These are phyloP conservation scores for Leuctra nigra DNA, from an alignment of 2,888 invertebrate species.

Conservation along the genomic window DNA sequence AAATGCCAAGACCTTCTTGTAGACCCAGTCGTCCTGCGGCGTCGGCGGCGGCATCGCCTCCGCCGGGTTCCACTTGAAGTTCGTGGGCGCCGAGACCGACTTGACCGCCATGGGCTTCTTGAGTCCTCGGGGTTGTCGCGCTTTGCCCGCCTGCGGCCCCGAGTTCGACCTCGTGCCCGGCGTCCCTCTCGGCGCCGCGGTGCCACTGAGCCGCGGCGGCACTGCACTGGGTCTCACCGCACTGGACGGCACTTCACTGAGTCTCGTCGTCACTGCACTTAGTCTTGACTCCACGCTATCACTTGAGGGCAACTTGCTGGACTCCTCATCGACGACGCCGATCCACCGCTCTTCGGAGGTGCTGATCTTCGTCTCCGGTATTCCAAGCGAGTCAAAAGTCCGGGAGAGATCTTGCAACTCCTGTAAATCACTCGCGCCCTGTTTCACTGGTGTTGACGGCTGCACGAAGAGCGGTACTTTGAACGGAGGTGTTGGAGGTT, in stretches of 20 bases:
- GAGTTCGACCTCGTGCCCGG: not conserved
- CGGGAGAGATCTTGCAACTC: conserved; percentile 5
- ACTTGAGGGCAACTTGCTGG: not conserved
- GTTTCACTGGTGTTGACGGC: conserved; percentile 5
- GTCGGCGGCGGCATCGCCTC: not conserved
- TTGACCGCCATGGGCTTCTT: not conserved
- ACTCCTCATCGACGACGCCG: not conserved
- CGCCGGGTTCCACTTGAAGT: conserved; percentile 1
- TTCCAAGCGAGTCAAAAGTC: conserved; percentile 7
- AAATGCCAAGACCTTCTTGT: conserved; percentile 11
- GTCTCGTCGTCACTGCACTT: not conserved
- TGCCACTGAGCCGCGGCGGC: not conserved
- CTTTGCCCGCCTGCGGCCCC: not conserved
- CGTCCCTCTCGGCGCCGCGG: not conserved
- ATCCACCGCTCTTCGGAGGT: conserved; percentile 3
- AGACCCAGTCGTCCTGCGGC: conserved; percentile 8
- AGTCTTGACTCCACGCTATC: not conserved
- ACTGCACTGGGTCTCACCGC: not conserved
- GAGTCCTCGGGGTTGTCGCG: not conserved
- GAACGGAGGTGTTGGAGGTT: not conserved
- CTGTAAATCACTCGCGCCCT: not conserved
- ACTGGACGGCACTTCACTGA: not conserved
- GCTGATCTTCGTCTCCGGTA: conserved; percentile 1
- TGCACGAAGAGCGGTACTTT: conserved; percentile 4
- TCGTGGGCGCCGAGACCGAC: conserved; percentile 10